phyloP scores from a whole-genome alignment of 2,797 vertebrate genomes.

The Coregonus suidteri region DNA sequence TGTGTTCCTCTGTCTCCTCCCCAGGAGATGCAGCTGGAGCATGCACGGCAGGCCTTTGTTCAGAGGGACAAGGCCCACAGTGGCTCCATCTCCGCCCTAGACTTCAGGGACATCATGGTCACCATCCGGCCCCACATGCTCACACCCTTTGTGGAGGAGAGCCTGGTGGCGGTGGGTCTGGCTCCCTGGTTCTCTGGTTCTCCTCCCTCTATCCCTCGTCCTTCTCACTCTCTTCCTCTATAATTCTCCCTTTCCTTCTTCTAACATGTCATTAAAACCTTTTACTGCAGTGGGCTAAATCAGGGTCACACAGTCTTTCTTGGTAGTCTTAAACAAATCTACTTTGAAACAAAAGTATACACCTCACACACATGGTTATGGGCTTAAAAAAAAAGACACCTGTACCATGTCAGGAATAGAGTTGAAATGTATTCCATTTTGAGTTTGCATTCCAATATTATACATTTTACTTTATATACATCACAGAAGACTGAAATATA shows the following conservation, averaged over 20 bases:
- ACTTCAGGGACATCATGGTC: conserved; percentile 90
- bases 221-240: too few species aligned
- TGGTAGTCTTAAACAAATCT: too few species aligned
- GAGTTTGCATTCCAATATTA: too few species aligned
- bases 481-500: too few species aligned
- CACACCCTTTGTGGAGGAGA: conserved; percentile 88
- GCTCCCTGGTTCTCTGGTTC: conserved; percentile 31
- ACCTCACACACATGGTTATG: too few species aligned
- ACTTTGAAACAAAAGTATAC: too few species aligned
- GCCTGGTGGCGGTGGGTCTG: conserved; percentile 85
- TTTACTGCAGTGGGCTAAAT: too few species aligned
- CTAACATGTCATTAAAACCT: conserved; percentile 70
- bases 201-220: conserved; percentile 3
- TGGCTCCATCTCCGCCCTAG: conserved; percentile 82
- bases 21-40: conserved; percentile 88
- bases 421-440: too few species aligned
- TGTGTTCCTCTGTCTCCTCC: conserved; percentile 18
- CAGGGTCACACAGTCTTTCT: too few species aligned
- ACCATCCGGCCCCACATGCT: conserved; percentile 87
- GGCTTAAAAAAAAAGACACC: too few species aligned
- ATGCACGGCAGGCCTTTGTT: conserved; percentile 85
- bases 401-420: too few species aligned
- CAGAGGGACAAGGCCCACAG: conserved; percentile 80
- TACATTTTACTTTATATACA: too few species aligned
- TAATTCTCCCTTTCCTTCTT: conserved; percentile 17